A percentile compares a stretch with the other conserved stretches of the same genome.
Conservation (phyloP, 2,113 vertebrate genomes). For the Sardina pilchardus region DNA sequence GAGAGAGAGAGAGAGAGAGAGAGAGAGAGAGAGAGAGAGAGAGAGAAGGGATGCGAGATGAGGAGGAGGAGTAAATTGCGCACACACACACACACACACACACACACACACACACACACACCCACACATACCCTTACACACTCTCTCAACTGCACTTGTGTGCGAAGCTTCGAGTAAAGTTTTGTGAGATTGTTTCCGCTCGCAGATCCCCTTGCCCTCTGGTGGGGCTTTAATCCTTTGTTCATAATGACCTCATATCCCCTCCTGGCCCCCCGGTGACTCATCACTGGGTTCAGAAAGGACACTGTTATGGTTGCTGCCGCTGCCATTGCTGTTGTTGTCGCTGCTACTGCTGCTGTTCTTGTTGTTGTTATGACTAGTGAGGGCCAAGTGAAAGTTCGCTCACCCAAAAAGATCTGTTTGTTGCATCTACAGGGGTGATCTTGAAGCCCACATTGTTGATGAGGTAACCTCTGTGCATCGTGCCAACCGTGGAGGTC, state of each 20-base stretch:
- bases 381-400: neutral
- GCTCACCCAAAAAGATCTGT: neutral
- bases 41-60: conserved; percentile 39
- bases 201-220: neutral
- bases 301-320: neutral
- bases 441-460: neutral
- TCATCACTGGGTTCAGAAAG: neutral
- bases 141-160: conserved; percentile 1
- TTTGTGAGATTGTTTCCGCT: neutral
- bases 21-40: neutral
- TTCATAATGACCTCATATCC: conserved; percentile 6
- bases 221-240: conserved; percentile 5
- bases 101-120: neutral
- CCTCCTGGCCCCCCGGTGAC: neutral
- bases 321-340: neutral
- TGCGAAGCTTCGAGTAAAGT: neutral
- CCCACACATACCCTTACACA: neutral
- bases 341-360: neutral
- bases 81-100: neutral
- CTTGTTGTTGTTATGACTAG: neutral
- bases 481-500: neutral
- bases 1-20: conserved; percentile 24
- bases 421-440: neutral
- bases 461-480: neutral
- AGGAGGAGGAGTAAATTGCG: conserved; percentile 55